Evolutionary conservation across 2,888 invertebrate genomes (phyloP).

Genomic region (Drosophila kuntzei): DNA sequence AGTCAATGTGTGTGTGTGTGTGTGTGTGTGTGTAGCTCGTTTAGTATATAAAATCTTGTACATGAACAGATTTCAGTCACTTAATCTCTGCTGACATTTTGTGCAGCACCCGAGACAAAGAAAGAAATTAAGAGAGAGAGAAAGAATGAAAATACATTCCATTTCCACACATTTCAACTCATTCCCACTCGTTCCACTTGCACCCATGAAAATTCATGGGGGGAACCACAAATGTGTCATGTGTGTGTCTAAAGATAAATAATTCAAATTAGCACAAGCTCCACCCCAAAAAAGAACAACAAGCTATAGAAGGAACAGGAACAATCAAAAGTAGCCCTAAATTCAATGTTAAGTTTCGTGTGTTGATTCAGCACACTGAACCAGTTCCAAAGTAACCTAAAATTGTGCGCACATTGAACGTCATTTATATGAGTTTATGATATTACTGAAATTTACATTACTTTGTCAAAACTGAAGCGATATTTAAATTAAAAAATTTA

Average conservation of each 20-base stretch:
- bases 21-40: conserved; percentile 29
- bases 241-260: conserved; percentile 26
- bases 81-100: conserved; percentile 78
- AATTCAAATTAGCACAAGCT: conserved; percentile 55
- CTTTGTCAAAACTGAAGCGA: too few relatives aligned
- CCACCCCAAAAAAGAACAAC: background rate
- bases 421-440: too few relatives aligned
- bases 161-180: conserved; percentile 9
- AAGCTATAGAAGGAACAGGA: background rate
- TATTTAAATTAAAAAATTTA: too few relatives aligned
- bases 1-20: conserved; percentile 23
- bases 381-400: too few relatives aligned
- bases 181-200: conserved; percentile 3
- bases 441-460: too few relatives aligned
- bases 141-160: background rate
- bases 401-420: too few relatives aligned
- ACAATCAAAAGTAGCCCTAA: background rate
- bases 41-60: conserved; percentile 63
- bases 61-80: conserved; percentile 66
- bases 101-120: conserved; percentile 35
- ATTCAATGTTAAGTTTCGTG: too few relatives aligned
- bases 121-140: background rate
- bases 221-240: conserved; percentile 34
- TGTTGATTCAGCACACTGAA: too few relatives aligned
- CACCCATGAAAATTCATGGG: conserved; percentile 1